Base-by-base conservation (phyloP, 2,888 invertebrate species). In the Hyposoter didymator region DNA sequence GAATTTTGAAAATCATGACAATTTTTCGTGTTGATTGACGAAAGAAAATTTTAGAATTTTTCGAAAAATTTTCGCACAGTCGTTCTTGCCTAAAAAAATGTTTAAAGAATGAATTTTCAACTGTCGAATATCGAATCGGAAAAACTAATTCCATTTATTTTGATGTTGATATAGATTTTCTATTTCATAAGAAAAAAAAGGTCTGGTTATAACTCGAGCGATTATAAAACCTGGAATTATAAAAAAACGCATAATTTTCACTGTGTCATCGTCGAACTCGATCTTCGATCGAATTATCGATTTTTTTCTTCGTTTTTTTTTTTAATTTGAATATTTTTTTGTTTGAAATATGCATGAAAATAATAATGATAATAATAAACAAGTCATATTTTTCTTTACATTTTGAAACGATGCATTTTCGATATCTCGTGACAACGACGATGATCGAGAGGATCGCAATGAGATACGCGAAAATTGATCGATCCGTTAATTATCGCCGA, bases 401-500 rank as follows among this genome's bases (percentile, higher is more conserved):
- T 45, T 78, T 70, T 45, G 28, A 59, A 28, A 59, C 59, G 59
- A 59, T 28, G 64, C 74, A 19, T 32, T n/a, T 49, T 55, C 75
- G 47, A 19, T 47, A 66, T 66, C 39, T 82, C 69, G 52, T 69
- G 70, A n/a, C 32, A 55, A 73, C 64, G 70, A 75, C 66, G 43
- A 83, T 83, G 83, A 85, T 85, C 67, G 83, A 80, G 14, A 49
- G 72, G 73, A 76, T 80, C 83, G 43, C 76, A 66, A 22, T 2
- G 70, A 70, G 85, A 83, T 85, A 83, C 80, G 73, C 69, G 83
- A 76, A 66, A 83, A 87, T 81, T 87, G 87, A 87, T 87, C 84
- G 87, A 85, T 85, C 55, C 69, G 74, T 84, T 85, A 85, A 85
- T 87, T 81, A 87, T 87, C 87, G 69, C 19, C n/a, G 64, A 78